Conservation (phyloP, 2,113 vertebrate species). For the Pomatorhinus ruficollis region DNA sequence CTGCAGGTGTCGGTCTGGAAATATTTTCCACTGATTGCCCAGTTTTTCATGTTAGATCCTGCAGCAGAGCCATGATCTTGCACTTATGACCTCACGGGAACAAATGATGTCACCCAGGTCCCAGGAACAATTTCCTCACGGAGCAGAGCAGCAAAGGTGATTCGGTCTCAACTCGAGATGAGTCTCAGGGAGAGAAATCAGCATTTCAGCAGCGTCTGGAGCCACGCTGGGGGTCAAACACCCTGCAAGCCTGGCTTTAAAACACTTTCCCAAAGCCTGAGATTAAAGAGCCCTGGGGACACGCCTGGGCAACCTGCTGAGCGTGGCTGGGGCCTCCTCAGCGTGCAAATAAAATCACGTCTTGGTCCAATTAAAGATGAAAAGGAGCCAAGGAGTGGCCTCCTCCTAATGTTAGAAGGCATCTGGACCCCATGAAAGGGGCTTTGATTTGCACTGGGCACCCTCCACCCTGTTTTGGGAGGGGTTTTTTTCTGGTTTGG, state of each 20-base stretch:
- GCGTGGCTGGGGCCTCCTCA: neutral
- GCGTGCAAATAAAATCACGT: neutral
- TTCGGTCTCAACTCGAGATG: neutral
- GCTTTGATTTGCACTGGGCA: conserved; percentile 1
- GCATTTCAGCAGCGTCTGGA: neutral
- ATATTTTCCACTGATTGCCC: conserved; percentile 37
- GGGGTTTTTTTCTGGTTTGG: neutral
- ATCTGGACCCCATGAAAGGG: conserved; percentile 21
- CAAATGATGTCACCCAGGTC: conserved; percentile 27
- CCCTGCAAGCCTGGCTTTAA: neutral
- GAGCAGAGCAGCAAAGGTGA: neutral
- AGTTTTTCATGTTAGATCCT: neutral
- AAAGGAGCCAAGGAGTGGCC: neutral
- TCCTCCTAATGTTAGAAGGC: neutral
- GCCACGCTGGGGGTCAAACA: neutral
- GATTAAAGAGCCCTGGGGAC: conserved; percentile 16
- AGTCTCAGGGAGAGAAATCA: neutral
- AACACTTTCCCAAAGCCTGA: neutral
- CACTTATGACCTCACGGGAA: conserved; percentile 51
- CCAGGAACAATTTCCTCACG: neutral
- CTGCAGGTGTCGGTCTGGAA: conserved; percentile 38
- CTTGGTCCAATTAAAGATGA: conserved; percentile 55
- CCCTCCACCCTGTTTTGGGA: neutral
- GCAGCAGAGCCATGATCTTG: conserved; percentile 30
- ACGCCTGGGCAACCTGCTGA: neutral